Evolutionary conservation across 2,888 invertebrate genomes (phyloP).

Genomic region (Ephialtes manifestator): DNA sequence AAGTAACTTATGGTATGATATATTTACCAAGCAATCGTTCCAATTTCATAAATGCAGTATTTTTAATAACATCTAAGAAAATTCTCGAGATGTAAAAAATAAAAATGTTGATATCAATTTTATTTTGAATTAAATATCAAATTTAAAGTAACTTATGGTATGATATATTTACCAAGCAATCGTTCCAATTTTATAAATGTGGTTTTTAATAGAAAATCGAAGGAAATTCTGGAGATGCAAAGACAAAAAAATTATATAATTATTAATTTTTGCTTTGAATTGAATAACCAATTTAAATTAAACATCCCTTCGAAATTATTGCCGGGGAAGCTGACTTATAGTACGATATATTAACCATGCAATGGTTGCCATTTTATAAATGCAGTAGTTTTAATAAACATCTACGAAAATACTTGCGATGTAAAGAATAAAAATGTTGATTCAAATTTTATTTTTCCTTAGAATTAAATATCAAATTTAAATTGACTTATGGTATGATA

Average conservation of each 20-base stretch:
- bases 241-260: neutral
- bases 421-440: neutral
- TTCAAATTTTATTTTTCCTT: neutral
- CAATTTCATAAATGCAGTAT: no score
- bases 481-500: no score
- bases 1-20: no score
- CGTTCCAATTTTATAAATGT: neutral
- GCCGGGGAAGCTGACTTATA: slow-evolving; percentile 4
- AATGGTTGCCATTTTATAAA: neutral
- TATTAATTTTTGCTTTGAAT: neutral
- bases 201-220: neutral
- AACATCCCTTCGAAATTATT: no score
- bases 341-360: neutral
- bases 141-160: no score
- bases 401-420: neutral
- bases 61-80: no score
- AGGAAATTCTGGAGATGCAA: neutral
- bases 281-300: no score
- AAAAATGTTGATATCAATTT: no score
- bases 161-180: neutral
- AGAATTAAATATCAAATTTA: neutral
- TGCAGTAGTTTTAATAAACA: neutral
- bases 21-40: no score
- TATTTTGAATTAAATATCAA: no score
- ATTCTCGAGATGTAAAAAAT: no score